A percentile compares a stretch with the other conserved stretches of the same genome.
Conservation (phyloP, 2,888 invertebrate species). For the Mimachlamys varia region DNA sequence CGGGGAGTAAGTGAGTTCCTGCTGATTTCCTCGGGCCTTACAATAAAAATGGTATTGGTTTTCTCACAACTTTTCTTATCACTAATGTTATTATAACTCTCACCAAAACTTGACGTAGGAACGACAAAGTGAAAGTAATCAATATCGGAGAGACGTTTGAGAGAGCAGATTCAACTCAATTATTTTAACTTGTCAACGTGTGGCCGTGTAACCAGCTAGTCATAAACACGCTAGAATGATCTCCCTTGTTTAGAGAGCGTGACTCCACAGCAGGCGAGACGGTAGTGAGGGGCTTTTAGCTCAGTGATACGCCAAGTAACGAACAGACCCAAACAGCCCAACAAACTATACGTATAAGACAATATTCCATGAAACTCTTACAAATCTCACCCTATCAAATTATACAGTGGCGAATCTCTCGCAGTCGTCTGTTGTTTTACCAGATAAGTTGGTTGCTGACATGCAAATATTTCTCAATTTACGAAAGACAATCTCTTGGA, state of each 20-base stretch:
- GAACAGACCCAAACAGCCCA: no score
- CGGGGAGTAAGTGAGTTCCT: background rate
- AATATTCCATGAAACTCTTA: no score
- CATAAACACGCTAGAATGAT: background rate
- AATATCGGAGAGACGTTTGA: background rate
- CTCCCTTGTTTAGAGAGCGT: background rate
- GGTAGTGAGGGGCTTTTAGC: no score
- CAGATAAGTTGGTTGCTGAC: no score
- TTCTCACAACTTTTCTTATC: background rate
- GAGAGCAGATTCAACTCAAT: background rate
- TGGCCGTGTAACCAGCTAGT: background rate
- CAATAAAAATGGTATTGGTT: background rate
- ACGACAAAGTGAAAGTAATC: background rate
- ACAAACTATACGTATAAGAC: no score
- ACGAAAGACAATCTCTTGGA: no score
- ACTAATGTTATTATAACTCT: background rate
- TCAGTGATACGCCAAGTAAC: no score
- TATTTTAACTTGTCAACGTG: background rate
- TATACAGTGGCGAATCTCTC: no score
- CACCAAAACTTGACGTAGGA: background rate
- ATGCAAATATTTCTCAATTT: no score
- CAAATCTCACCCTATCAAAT: no score
- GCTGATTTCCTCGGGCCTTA: background rate
- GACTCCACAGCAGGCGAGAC: no score
- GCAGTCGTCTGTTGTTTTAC: no score